Evolutionary conservation across 1,140 invertebrate genomes (phyloP), one percentile per base, ranked within the genome.

Genomic region (Muscidifurax raptorellus): DNA sequence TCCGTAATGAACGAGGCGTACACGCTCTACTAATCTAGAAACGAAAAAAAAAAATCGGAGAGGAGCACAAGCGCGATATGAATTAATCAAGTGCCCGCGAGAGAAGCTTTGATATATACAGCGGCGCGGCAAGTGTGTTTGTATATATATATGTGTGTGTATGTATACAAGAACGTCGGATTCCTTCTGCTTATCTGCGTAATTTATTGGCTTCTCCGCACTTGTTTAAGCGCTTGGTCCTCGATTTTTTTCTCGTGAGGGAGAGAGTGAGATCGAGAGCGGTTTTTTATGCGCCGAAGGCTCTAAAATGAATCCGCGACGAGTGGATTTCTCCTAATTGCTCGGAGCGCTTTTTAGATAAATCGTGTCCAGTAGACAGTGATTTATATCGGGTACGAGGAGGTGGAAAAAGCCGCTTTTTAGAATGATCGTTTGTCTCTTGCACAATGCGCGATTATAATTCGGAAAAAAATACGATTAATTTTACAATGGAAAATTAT

Each of bases 21-120:
- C 40, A 76, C 74, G 74, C 74, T 76, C 74, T 47, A 76, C 22
- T 76, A 76, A 76, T 76, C 74, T 47, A 76, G 22, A 76, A 76
- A 76, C 40, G 74, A 47, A 44, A 52, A 76, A 52, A 25, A 47
- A 75, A 1, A n/a, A 22, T 47, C n/a, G 7, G 18, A 7, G 2
- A 47, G 32, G 6, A 18, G 71, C n/a, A 12, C n/a, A n/a, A n/a
- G n/a, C 40, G n/a, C 74, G 74, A 76, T 76, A 76, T 47, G 74
- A 47, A 76, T 76, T 76, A 76, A 76, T 76, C 40, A 76, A 76
- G 74, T n/a, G 27, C n/a, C n/a, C 30, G 30, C 28, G 71, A 36
- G 71, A 59, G 12, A 47, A 59, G 52, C 52, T 59, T 1, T 4
- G n/a, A 18, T 59, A n/a, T 18, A 18, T 52, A 18, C 6, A 22